Evolutionary conservation across 2,113 vertebrate species (phyloP).

Genomic region (Dinomys branickii): DNA sequence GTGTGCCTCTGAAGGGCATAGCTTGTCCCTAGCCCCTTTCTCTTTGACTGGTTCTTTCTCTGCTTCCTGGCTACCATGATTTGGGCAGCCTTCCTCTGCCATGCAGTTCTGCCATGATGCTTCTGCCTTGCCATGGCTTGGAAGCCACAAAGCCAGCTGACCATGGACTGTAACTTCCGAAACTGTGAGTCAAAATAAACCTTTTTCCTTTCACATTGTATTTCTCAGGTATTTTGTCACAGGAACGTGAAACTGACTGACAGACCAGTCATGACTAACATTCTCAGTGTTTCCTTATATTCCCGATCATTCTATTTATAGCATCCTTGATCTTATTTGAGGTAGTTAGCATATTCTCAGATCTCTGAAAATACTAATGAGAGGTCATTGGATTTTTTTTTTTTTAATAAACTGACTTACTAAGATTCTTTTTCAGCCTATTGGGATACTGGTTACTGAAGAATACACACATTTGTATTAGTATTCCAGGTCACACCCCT

Average conservation of each 20-base stretch:
- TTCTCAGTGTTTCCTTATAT: background rate
- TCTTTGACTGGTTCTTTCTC: background rate
- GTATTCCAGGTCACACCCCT: background rate
- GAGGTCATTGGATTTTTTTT: background rate
- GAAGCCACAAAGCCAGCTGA: background rate
- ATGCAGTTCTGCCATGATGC: background rate
- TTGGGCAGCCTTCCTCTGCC: background rate
- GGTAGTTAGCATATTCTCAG: background rate
- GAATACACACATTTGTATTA: background rate
- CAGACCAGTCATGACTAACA: background rate
- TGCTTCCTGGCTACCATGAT: background rate
- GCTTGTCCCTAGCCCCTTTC: background rate
- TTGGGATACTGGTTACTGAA: background rate
- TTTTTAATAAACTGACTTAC: background rate
- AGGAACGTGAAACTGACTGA: background rate
- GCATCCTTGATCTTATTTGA: slow-evolving; percentile 35
- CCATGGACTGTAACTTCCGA: background rate
- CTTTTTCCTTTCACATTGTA: background rate
- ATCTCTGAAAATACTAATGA: slow-evolving; percentile 5
- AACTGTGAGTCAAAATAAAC: background rate
- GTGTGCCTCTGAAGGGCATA: background rate
- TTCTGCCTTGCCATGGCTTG: background rate
- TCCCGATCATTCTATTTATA: background rate
- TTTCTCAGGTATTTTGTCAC: background rate
- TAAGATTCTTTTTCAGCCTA: background rate